phyloP scores from a whole-genome alignment of 2,797 vertebrate species.

The Poecilia wingei region DNA sequence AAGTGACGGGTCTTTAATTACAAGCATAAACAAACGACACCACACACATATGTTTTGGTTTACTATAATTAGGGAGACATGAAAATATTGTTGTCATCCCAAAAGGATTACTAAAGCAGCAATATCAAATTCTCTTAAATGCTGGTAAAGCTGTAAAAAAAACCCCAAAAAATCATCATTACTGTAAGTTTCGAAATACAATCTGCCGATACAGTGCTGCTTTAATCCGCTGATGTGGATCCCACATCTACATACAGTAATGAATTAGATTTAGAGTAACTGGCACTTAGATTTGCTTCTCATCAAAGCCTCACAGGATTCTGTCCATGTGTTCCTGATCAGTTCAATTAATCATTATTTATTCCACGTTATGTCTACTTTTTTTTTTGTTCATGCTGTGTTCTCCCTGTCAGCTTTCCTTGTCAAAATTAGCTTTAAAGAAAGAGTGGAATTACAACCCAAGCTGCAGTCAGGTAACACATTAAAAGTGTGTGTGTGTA shows the following conservation, averaged over 20 bases:
- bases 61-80: constrained; percentile 65
- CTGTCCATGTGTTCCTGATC: constrained; percentile 73
- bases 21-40: constrained; percentile 73
- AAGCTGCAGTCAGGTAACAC: constrained; percentile 49
- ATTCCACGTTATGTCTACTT: constrained; percentile 43
- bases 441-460: constrained; percentile 59
- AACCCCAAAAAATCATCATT: constrained; percentile 54
- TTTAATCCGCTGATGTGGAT: constrained; percentile 60
- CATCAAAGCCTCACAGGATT: constrained; percentile 51
- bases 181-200: constrained; percentile 60
- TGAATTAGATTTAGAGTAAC: constrained; percentile 51
- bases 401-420: constrained; percentile 54
- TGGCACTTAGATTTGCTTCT: constrained; percentile 42
- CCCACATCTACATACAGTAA: constrained; percentile 56
- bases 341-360: constrained; percentile 65
- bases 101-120: constrained; percentile 45
- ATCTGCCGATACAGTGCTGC: constrained; percentile 42
- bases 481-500: constrained; percentile 35
- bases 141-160: constrained; percentile 29
- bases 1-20: constrained; percentile 76
- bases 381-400: constrained; percentile 14
- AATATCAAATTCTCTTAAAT: constrained; percentile 47
- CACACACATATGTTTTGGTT: constrained; percentile 68
- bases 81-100: constrained; percentile 58
- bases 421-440: constrained; percentile 37